These are phyloP conservation scores for Phengaris alcon DNA, from an alignment of 2,888 invertebrate genomes.

Conservation along the genomic window DNA sequence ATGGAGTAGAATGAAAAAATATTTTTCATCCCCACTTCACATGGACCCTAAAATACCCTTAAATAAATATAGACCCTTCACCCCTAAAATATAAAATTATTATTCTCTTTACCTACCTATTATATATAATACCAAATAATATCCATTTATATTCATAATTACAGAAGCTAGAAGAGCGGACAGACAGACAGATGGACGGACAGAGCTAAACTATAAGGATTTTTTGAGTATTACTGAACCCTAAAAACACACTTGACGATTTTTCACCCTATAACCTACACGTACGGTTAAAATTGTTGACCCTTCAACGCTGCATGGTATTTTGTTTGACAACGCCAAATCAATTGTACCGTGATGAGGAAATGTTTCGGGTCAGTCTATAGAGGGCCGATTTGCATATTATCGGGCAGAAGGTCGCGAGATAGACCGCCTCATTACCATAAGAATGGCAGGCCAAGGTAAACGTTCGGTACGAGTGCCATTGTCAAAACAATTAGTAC, in stretches of 20 bases:
- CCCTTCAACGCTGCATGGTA: not conserved
- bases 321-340: not conserved
- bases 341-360: constrained; percentile 50
- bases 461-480: constrained; percentile 49
- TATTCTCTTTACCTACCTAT: too few species aligned
- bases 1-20: too few species aligned
- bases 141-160: too few species aligned
- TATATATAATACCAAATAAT: too few species aligned
- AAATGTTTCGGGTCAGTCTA: constrained; percentile 70
- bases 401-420: constrained; percentile 75
- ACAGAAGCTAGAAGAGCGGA: too few species aligned
- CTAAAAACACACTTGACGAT: not conserved
- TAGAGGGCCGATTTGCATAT: constrained; percentile 72
- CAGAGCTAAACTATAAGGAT: too few species aligned
- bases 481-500: constrained; percentile 22
- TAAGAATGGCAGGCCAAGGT: constrained; percentile 71
- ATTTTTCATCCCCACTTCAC: too few species aligned
- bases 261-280: not conserved
- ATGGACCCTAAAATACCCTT: too few species aligned
- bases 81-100: too few species aligned
- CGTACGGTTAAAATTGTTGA: not conserved
- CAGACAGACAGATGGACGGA: too few species aligned
- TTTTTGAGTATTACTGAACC: too few species aligned
- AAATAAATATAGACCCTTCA: too few species aligned
- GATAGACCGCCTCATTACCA: constrained; percentile 69